Evolutionary conservation across 2,797 vertebrate species (phyloP).

Genomic region (Dryobates pubescens): DNA sequence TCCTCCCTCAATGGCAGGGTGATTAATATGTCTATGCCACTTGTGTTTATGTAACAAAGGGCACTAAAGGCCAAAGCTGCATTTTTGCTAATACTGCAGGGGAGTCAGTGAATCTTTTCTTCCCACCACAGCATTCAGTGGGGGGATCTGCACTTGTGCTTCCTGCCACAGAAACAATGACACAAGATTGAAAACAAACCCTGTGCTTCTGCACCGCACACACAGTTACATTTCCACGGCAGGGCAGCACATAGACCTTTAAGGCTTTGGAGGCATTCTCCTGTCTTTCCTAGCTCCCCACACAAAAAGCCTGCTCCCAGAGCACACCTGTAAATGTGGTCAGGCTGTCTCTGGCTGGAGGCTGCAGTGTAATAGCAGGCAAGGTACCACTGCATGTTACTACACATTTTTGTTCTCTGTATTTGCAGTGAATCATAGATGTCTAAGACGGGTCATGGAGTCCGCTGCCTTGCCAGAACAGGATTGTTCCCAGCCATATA

Average conservation of each 20-base stretch:
- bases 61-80: slow-evolving; percentile 63
- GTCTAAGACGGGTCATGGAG: slow-evolving; percentile 43
- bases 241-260: background rate
- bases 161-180: slow-evolving; percentile 49
- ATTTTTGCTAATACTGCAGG: slow-evolving; percentile 56
- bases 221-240: background rate
- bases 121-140: slow-evolving; percentile 48
- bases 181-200: background rate
- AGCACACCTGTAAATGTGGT: slow-evolving; percentile 20
- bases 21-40: slow-evolving; percentile 69
- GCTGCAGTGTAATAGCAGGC: slow-evolving; percentile 21
- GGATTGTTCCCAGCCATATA: slow-evolving; percentile 37
- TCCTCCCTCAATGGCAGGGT: slow-evolving; percentile 74
- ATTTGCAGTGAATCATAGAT: slow-evolving; percentile 56
- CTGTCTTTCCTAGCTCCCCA: background rate
- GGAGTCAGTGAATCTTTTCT: slow-evolving; percentile 45
- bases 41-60: slow-evolving; percentile 70
- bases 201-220: background rate
- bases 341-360: slow-evolving; percentile 11
- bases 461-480: slow-evolving; percentile 41
- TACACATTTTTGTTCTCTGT: slow-evolving; percentile 31
- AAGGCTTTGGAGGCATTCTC: background rate
- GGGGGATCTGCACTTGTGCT: slow-evolving; percentile 36
- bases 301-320: slow-evolving; percentile 20
- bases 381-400: slow-evolving; percentile 44